These are phyloP conservation scores for Lasioglossum zephyrum DNA, from an alignment of 2,888 invertebrate species.

Conservation along the genomic window DNA sequence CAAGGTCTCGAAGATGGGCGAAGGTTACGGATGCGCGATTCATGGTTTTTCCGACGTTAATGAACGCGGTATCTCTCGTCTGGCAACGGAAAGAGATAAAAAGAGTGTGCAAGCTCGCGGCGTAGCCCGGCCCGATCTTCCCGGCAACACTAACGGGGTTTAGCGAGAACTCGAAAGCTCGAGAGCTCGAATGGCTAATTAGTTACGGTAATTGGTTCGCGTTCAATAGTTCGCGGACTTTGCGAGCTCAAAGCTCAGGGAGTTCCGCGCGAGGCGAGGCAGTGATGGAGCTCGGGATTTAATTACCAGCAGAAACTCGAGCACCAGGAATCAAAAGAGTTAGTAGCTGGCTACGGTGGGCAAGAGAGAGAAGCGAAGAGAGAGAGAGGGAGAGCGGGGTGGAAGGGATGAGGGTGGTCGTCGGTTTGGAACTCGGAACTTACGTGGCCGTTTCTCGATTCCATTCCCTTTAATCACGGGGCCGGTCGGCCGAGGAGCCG, in stretches of 20 bases:
- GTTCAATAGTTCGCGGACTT: constrained; percentile 73
- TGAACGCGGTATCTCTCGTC: background rate
- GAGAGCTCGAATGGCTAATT: constrained; percentile 70
- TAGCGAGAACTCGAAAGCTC: constrained; percentile 63
- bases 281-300: constrained; percentile 67
- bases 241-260: constrained; percentile 67
- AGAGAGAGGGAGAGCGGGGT: background rate
- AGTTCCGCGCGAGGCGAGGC: constrained; percentile 20
- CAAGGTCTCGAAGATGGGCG: constrained; percentile 39
- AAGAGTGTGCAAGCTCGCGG: background rate
- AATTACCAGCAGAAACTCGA: constrained; percentile 67
- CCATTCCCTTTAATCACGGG: constrained; percentile 61
- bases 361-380: background rate
- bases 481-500: constrained; percentile 51
- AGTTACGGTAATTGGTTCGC: constrained; percentile 73
- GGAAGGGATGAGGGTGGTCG: background rate
- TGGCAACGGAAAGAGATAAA: too few relatives aligned
- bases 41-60: constrained; percentile 17
- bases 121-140: constrained; percentile 1
- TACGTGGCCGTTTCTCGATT: constrained; percentile 56
- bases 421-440: constrained; percentile 52
- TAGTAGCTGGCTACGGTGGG: constrained; percentile 6
- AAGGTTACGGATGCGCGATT: constrained; percentile 36
- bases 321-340: constrained; percentile 61
- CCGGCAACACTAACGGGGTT: constrained; percentile 54